Conservation (phyloP, 2,888 invertebrate species). For the Oligia latruncula region DNA sequence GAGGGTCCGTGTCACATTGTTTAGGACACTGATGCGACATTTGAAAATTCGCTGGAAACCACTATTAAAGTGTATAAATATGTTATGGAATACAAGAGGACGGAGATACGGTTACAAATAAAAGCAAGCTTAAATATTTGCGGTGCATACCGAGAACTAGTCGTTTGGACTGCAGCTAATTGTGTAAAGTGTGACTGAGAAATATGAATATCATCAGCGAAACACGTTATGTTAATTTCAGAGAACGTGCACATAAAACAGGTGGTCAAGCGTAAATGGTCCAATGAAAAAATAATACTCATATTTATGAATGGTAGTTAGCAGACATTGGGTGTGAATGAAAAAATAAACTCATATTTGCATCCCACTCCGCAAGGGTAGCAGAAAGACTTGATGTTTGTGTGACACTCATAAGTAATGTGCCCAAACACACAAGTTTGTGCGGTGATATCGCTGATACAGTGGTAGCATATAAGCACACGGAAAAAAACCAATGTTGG, state of each 20-base stretch:
- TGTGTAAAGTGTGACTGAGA: constrained; percentile 56
- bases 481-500: constrained; percentile 66
- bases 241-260: constrained; percentile 64
- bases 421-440: constrained; percentile 54
- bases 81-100: constrained; percentile 5
- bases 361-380: constrained; percentile 62
- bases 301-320: constrained; percentile 72
- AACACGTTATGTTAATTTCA: constrained; percentile 68
- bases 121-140: constrained; percentile 47
- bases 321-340: constrained; percentile 68
- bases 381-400: constrained; percentile 60
- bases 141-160: constrained; percentile 38
- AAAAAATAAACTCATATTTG: constrained; percentile 66
- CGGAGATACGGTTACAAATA: constrained; percentile 33
- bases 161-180: constrained; percentile 54
- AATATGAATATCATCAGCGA: constrained; percentile 59
- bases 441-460: constrained; percentile 60
- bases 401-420: constrained; percentile 60
- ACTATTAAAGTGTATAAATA: not conserved
- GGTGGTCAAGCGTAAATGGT: constrained; percentile 63
- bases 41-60: constrained; percentile 41
- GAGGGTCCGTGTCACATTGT: constrained; percentile 68
- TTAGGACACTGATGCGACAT: constrained; percentile 69
- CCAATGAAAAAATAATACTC: constrained; percentile 59
- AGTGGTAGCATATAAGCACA: constrained; percentile 53